A percentile compares a stretch with the other conserved stretches of the same genome.
Conservation (phyloP, 2,113 vertebrate species). For the Rhinopithecus roxellana region DNA sequence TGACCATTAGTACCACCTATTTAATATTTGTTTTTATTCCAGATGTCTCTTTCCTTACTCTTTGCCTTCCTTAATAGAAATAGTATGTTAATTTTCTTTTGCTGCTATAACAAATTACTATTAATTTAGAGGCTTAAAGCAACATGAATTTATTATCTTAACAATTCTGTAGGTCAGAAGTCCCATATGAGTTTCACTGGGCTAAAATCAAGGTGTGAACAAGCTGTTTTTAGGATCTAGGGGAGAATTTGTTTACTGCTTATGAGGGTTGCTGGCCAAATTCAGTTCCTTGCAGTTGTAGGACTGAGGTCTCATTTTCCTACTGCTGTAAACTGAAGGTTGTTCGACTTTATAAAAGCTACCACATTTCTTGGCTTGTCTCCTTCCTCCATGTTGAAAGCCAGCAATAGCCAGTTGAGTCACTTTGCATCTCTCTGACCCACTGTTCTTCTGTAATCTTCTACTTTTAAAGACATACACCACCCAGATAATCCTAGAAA, state of each 20-base stretch:
- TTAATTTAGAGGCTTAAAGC: neutral
- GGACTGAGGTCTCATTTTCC: neutral
- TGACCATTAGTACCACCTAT: neutral
- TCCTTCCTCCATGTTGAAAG: constrained; percentile 3
- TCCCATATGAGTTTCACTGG: neutral
- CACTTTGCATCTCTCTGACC: neutral
- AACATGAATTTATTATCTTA: neutral
- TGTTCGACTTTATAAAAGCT: neutral
- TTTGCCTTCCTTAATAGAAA: neutral
- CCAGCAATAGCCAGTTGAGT: neutral
- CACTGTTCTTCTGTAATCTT: neutral
- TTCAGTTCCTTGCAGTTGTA: neutral
- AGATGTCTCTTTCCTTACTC: neutral
- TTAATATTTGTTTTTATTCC: constrained; percentile 13
- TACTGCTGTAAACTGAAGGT: neutral
- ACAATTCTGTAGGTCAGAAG: neutral
- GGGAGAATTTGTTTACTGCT: neutral
- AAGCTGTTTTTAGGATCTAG: neutral
- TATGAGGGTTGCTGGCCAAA: neutral
- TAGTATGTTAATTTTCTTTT: neutral
- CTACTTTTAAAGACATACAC: neutral
- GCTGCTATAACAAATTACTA: neutral
- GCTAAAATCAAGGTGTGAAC: neutral
- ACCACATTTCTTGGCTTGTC: neutral
- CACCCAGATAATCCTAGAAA: neutral